Conservation (phyloP, 2,797 vertebrate species). For the Phoeniculus purpureus region DNA sequence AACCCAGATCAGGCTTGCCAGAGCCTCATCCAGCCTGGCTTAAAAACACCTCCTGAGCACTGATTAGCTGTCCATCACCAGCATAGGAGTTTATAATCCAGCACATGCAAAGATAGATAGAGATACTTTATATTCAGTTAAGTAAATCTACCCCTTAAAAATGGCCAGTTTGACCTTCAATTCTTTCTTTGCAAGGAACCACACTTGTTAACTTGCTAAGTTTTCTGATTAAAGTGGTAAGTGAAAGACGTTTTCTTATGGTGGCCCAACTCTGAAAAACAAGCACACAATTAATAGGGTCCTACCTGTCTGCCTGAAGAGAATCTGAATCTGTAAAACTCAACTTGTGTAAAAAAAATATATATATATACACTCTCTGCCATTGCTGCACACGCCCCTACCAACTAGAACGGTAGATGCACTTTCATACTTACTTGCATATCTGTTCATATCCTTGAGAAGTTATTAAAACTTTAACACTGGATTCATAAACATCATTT, state of each 20-base stretch:
- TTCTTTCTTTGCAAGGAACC: not conserved
- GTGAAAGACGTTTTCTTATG: not conserved
- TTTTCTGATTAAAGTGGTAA: not conserved
- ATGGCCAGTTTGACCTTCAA: not conserved
- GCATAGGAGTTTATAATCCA: not conserved
- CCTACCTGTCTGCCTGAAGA: not conserved
- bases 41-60: too few relatives aligned
- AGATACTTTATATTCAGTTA: not conserved
- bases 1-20: too few relatives aligned
- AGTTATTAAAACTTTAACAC: conserved; percentile 97
- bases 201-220: not conserved
- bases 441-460: conserved; percentile 99
- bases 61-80: not conserved
- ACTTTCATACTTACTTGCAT: conserved; percentile 90
- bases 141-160: not conserved
- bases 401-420: not conserved
- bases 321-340: not conserved
- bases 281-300: not conserved
- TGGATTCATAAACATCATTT: conserved; percentile 97
- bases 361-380: not conserved
- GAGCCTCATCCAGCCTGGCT: too few relatives aligned
- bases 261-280: not conserved
- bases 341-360: not conserved
- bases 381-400: not conserved
- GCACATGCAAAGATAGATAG: not conserved